A percentile compares a stretch with the other conserved stretches of the same genome.
Evolutionary conservation across 2,797 vertebrate genomes (phyloP).

Genomic region (Erpetoichthys calabaricus): DNA sequence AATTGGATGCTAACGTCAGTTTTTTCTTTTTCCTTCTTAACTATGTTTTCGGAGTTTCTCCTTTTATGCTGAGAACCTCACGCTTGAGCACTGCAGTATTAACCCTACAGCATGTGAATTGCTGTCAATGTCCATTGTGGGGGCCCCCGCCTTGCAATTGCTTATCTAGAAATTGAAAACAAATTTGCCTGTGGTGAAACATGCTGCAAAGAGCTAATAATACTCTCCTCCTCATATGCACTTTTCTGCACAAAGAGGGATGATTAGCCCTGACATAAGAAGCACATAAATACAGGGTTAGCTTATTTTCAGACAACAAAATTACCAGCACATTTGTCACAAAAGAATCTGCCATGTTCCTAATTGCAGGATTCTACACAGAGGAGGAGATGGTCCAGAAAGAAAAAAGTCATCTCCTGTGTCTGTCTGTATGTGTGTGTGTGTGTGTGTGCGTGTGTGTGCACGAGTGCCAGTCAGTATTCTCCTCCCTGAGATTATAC

Average conservation of each 20-base stretch:
- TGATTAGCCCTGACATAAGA: conserved; percentile 9
- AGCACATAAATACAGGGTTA: conserved; percentile 3
- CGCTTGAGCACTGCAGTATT: neutral
- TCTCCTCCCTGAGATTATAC: conserved; percentile 5
- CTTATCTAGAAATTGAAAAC: conserved; percentile 7
- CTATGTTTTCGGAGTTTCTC: neutral
- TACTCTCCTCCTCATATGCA: conserved; percentile 1
- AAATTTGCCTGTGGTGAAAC: conserved; percentile 6
- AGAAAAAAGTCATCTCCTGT: neutral
- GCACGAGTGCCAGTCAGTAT: no score
- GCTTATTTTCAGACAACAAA: conserved; percentile 12
- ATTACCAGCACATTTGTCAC: conserved; percentile 8
- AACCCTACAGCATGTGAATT: neutral
- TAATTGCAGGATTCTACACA: conserved; percentile 5
- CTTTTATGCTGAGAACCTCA: neutral
- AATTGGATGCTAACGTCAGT: no score
- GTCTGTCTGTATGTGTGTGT: neutral
- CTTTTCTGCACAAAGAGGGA: conserved; percentile 8
- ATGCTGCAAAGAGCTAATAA: conserved; percentile 10
- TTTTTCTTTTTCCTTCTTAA: no score
- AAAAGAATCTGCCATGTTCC: conserved; percentile 4
- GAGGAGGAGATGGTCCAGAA: neutral
- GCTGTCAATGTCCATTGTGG: neutral
- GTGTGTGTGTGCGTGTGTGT: no score
- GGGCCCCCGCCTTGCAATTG: neutral